Conservation (phyloP, 37 sponge, comb jelly and placozoan genomes). For the Geodia barretti region DNA sequence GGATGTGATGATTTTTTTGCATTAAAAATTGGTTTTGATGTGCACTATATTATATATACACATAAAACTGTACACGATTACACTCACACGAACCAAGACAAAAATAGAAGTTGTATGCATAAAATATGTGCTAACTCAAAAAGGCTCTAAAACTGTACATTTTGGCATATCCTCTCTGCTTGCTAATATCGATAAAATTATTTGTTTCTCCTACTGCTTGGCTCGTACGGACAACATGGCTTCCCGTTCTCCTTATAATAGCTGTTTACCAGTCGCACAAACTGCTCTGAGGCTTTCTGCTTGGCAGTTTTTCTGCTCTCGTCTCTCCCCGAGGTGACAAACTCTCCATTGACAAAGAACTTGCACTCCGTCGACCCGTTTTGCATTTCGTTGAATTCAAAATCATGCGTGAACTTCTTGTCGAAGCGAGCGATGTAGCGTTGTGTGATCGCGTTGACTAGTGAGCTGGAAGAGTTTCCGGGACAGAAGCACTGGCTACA, state of each 20-base stretch:
- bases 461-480: neutral
- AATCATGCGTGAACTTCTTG: neutral
- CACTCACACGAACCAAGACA: neutral
- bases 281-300: neutral
- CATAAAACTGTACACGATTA: neutral
- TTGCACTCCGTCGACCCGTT: neutral
- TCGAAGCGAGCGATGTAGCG: neutral
- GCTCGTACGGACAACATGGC: slow-evolving; percentile 20
- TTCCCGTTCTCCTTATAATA: slow-evolving; percentile 12
- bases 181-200: no score
- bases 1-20: no score
- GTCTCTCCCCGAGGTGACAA: neutral
- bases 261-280: slow-evolving; percentile 1
- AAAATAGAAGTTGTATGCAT: neutral
- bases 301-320: slow-evolving; percentile 2
- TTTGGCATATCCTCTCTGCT: no score
- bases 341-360: neutral
- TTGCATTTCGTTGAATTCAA: neutral
- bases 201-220: neutral
- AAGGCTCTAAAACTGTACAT: neutral
- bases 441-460: neutral
- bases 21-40: no score
- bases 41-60: neutral
- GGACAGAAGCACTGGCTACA: neutral
- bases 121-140: neutral